Base-by-base conservation (phyloP, 2,797 vertebrate genomes). In the Pygocentrus nattereri region DNA sequence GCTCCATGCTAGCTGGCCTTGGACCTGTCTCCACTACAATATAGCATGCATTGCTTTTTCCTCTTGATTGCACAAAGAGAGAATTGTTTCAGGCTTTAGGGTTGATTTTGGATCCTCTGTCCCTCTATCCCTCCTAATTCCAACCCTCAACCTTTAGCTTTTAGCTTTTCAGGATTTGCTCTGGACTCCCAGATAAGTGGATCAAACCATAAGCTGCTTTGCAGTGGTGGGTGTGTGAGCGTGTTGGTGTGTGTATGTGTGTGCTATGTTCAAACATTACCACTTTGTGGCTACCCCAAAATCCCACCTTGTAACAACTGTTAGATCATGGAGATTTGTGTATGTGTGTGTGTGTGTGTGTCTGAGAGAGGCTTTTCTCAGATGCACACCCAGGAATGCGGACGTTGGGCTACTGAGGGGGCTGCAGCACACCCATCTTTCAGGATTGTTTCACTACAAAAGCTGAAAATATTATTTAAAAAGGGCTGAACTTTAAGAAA, bases 141-240 rank as follows among this genome's bases (percentile, higher is more conserved):
- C 52, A 85, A 30, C 76, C 73, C 79, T 88, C 78, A 84, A 82
- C 75, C 79, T 86, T 86, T 81, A 80, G 49, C 59, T 80, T 86
- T 85, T 82, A 76, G 82, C 61, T 58, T 84, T 89, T 88, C 58
- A 80, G 72, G 83, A 84, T 87, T 88, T 79, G 71, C 84, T 84
- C 84, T 90, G 85, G 82, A 81, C 80, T 84, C 76, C 69, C 67
- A 83, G 79, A 88, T 88, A 88, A 87, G 79, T 87, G 80, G 85
- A 87, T 91, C 82, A 82, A 82, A 84, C 67, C 80, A 15, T 85
- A 88, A 89, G 80, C 82, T 77, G 79, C 79, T 88, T 85, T 86
- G 47, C 76, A 65, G 70, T 64, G 71, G 54, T 64, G 67, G 18
- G 62, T 72, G 65, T 82, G 72, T 81, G 61, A 34, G 64, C 67